phyloP scores from a whole-genome alignment of 2,797 vertebrate species.

The Rhodeus uyekii region DNA sequence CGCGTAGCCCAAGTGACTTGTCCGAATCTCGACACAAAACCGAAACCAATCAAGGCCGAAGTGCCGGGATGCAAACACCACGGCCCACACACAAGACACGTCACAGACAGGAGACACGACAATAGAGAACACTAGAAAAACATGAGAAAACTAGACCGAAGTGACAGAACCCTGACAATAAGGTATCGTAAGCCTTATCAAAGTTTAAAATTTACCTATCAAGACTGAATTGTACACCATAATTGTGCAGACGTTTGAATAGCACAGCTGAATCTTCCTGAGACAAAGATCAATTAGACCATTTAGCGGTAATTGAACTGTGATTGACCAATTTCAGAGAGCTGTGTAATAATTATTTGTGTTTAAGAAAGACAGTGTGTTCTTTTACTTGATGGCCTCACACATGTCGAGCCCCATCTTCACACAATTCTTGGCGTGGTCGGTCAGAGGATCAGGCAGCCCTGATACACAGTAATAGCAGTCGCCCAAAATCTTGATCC shows the following conservation, averaged over 20 bases:
- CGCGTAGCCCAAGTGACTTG: too few relatives aligned
- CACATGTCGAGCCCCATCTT: constrained; percentile 99
- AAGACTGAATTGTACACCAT: background rate
- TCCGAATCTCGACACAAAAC: too few relatives aligned
- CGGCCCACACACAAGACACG: too few relatives aligned
- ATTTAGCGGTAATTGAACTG: background rate
- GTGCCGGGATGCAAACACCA: too few relatives aligned
- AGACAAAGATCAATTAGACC: background rate
- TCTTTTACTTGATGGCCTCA: constrained; percentile 95
- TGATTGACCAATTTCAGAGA: constrained; percentile 40
- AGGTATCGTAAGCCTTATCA: background rate
- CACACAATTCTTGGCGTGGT: constrained; percentile 97
- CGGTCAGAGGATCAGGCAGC: constrained; percentile 91
- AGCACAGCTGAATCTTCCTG: background rate
- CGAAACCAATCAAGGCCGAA: too few relatives aligned
- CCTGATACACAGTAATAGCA: constrained; percentile 99
- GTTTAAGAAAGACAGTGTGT: constrained; percentile 11
- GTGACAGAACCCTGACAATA: too few relatives aligned
- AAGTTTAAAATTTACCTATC: background rate
- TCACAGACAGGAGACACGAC: too few relatives aligned
- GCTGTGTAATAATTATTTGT: constrained; percentile 44
- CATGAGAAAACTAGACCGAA: too few relatives aligned
- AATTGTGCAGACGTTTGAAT: background rate
- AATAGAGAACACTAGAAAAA: too few relatives aligned
- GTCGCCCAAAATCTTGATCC: constrained; percentile 97